These are phyloP conservation scores for Apodemia hepburni DNA, from an alignment of 2,888 invertebrate genomes.

Conservation along the genomic window DNA sequence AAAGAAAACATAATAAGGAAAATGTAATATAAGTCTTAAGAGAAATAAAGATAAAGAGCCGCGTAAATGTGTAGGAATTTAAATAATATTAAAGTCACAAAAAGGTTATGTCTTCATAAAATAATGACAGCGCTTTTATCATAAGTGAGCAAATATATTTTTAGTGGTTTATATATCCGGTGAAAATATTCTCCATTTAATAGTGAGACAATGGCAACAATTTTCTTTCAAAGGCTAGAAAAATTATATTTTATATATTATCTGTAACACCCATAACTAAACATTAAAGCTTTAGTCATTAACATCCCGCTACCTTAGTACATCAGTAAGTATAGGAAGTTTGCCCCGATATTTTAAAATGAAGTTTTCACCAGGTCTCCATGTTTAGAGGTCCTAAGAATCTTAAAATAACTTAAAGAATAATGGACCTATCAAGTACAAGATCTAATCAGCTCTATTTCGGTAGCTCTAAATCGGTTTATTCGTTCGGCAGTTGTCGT, in stretches of 20 bases:
- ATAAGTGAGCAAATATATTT: slow-evolving; percentile 12
- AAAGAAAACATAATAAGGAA: slow-evolving; percentile 5
- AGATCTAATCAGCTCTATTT: too few species aligned
- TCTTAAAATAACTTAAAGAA: too few species aligned
- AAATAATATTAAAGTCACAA: slow-evolving; percentile 13
- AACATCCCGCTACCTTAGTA: too few species aligned
- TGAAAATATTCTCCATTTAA: not conserved
- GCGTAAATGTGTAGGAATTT: slow-evolving; percentile 12
- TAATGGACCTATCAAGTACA: too few species aligned
- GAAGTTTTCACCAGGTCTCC: too few species aligned
- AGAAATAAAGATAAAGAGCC: slow-evolving; percentile 9
- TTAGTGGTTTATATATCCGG: not conserved
- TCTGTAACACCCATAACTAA: not conserved
- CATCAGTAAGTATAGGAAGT: too few species aligned
- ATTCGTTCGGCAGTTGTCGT: too few species aligned
- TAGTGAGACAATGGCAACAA: not conserved
- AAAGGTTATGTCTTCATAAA: slow-evolving; percentile 13
- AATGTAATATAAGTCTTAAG: slow-evolving; percentile 13
- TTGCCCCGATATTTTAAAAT: too few species aligned
- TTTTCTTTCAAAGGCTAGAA: not conserved
- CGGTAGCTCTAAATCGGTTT: too few species aligned
- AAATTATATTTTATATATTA: too few species aligned
- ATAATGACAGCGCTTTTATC: slow-evolving; percentile 1
- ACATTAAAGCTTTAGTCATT: too few species aligned
- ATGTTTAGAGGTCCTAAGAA: too few species aligned